A percentile compares a stretch with the other conserved stretches of the same genome.
Evolutionary conservation across 2,888 invertebrate genomes (phyloP).

Genomic region (Ectemnius lituratus): DNA sequence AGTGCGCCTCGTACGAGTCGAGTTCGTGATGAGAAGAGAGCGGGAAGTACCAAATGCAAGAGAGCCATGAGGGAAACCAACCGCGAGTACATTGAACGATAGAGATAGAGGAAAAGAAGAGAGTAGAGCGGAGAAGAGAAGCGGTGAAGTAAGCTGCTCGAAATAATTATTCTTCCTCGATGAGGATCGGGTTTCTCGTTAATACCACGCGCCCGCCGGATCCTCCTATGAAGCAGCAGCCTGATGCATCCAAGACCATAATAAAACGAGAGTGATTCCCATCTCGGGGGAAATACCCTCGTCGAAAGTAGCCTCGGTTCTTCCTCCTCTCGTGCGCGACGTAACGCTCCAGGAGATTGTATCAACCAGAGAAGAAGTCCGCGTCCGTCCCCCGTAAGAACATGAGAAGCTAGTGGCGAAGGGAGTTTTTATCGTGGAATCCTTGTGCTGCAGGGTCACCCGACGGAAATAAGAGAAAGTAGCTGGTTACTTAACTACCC

Average conservation of each 20-base stretch:
- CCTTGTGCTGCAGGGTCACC: conserved; percentile 9
- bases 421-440: conserved; percentile 23
- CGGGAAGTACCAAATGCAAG: too few relatives aligned
- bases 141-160: conserved; percentile 51
- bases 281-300: conserved; percentile 5
- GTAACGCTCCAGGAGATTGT: too few relatives aligned
- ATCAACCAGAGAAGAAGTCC: too few relatives aligned
- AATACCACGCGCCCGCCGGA: conserved; percentile 9
- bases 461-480: conserved; percentile 58
- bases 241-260: background rate
- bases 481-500: conserved; percentile 46
- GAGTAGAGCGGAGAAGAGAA: background rate
- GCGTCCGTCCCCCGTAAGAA: conserved; percentile 28
- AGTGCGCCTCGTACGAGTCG: conserved; percentile 36
- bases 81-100: conserved; percentile 38
- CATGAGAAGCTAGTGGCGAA: conserved; percentile 39
- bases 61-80: conserved; percentile 29
- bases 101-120: conserved; percentile 16
- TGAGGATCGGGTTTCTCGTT: conserved; percentile 38
- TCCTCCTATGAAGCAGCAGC: background rate
- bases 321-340: conserved; percentile 12
- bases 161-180: conserved; percentile 65
- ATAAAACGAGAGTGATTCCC: conserved; percentile 11
- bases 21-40: too few relatives aligned
- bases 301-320: conserved; percentile 34